Percentiles rank a stretch among this genome's conserved stretches.
phyloP scores from a whole-genome alignment of 2,888 invertebrate genomes.

The Acanthosepion pharaonis region DNA sequence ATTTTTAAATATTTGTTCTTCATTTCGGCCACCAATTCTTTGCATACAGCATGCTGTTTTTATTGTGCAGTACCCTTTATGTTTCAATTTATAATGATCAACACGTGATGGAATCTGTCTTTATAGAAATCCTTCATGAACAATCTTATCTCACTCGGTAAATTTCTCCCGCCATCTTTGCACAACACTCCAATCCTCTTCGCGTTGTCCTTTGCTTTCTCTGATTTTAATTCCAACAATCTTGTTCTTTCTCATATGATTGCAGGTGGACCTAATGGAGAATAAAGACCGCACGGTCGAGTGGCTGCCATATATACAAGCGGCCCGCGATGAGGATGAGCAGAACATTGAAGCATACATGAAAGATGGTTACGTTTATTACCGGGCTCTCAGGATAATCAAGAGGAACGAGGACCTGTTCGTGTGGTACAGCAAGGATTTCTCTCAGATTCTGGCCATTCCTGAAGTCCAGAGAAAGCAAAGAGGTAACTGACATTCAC shows the following conservation, averaged over 20 bases:
- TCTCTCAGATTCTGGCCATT: conserved; percentile 66
- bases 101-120: no score
- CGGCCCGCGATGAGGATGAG: conserved; percentile 71
- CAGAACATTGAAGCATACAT: conserved; percentile 74
- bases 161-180: neutral
- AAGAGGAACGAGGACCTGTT: conserved; percentile 70
- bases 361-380: conserved; percentile 71
- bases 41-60: no score
- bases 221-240: neutral
- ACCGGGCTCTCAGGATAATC: conserved; percentile 69
- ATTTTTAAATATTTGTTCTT: no score
- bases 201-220: conserved; percentile 45
- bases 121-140: no score
- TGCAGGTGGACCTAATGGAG: conserved; percentile 58
- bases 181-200: neutral
- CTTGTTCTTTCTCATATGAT: neutral
- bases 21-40: no score
- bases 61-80: no score
- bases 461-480: conserved; percentile 59
- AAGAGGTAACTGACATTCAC: conserved; percentile 39
- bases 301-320: conserved; percentile 73
- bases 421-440: conserved; percentile 74
- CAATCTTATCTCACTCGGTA: neutral
- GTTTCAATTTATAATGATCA: no score
- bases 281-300: conserved; percentile 58